Evolutionary conservation across 2,888 invertebrate genomes (phyloP), one percentile per base, ranked within the genome.

Genomic region (Yponomeuta plumbellus): DNA sequence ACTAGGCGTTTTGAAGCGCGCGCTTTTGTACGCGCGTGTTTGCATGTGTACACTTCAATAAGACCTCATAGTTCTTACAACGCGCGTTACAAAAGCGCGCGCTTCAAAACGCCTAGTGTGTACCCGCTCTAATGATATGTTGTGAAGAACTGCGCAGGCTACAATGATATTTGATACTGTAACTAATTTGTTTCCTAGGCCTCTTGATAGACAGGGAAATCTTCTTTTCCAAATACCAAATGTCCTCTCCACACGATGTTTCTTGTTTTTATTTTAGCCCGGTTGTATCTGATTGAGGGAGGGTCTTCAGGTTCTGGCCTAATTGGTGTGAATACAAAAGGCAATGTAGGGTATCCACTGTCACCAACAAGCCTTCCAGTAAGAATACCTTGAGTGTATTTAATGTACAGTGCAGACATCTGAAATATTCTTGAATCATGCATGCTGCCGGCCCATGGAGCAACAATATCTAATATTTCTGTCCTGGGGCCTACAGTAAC

Each of bases 381-480:
- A 21, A 66, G 62, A 17, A 65, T 57, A 62, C 39, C 62, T 58
- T 67, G 57, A 11, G 59, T 65, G 62, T 65, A 67, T 34, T 52
- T 65, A 52, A 58, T 66, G 56, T 67, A 67, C 10, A 68, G 44
- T 64, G 52, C 58, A 22, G 67, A 67, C 67, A 67, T 68, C 61
- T 68, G 68, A 40, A 68, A 66, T 59, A 67, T 68, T 68, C 68
- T 67, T 17, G 66, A 67, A 64, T 68, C 67, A 61, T 68, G 68
- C 5, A 26, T 68, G 26, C 68, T 68, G 23, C 67, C 68, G 39
- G 66, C 67, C 67, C 68, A 68, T 64, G 61, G 59, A 40, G 67
- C 68, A n/a, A 65, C 66, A n/a, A 67, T 67, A 23, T 68, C 66
- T 63, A 66, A 65, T 62, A 68, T 52, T 65, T 67, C 66, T 63